phyloP scores from a whole-genome alignment of 2,888 invertebrate genomes.

The Drepana falcataria region DNA sequence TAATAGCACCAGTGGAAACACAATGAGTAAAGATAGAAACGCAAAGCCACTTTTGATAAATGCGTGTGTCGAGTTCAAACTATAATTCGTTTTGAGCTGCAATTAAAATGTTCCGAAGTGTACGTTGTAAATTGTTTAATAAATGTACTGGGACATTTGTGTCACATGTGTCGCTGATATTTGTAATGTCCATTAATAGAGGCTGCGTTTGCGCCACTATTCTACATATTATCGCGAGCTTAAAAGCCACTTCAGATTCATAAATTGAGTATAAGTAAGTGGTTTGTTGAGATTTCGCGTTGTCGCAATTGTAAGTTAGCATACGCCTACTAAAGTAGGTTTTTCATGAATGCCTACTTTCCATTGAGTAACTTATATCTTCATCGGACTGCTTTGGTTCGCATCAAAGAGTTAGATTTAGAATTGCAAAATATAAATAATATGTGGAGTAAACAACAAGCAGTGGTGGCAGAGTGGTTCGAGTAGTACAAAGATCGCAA shows the following conservation, averaged over 20 bases:
- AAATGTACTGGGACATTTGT: conserved; percentile 21
- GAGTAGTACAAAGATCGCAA: no score
- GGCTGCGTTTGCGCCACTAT: conserved; percentile 19
- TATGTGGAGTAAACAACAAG: no score
- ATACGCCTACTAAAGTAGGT: no score
- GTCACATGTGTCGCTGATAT: conserved; percentile 24
- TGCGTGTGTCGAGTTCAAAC: conserved; percentile 40
- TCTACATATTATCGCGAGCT: conserved; percentile 18
- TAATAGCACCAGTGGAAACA: conserved; percentile 22
- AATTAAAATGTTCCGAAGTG: conserved; percentile 52
- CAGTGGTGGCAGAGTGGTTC: no score
- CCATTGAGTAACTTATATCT: no score
- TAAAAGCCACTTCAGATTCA: background rate
- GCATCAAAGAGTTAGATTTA: no score
- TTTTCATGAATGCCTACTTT: no score
- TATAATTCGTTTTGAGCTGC: conserved; percentile 45
- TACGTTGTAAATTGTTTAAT: conserved; percentile 40
- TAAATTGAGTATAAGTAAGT: background rate
- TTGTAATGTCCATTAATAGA: conserved; percentile 37
- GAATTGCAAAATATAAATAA: no score
- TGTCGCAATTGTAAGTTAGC: background rate
- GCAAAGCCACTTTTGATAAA: conserved; percentile 44
- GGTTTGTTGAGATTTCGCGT: background rate
- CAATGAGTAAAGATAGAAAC: background rate
- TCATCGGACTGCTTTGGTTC: no score